Base-by-base conservation (phyloP, 2,888 invertebrate species). In the Drosophila monieri region DNA sequence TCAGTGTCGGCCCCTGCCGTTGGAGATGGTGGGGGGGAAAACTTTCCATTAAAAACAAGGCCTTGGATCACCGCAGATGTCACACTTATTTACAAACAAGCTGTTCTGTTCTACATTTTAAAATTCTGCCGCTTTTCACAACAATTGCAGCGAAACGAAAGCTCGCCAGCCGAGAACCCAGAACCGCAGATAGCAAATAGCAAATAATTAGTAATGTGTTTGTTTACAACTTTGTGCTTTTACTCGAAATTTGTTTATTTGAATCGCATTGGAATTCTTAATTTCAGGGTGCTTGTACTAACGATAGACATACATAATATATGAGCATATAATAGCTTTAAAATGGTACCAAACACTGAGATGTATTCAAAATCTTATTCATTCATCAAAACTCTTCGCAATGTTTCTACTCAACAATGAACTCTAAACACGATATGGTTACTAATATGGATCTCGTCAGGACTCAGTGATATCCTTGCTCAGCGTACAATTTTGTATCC, bases 41-140 rank as follows among this genome's bases (percentile, higher is more conserved):
- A 68, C 35, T 61, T 67, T 65, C 57, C 67, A 48, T 66, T 47
- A 14, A 65, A 56, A 66, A 51, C 62, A 64, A 62, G 64, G 64
- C 49, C 51, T 62, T 60, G 60, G 27, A 18, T 35, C 18, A 25
- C 32, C 49, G 8, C 41, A 15, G 39, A 32, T 59, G 66, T n/a
- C 43, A 23, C 48, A 46, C 18, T 23, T 67, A 67, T 66, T 52
- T 62, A 46, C 64, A 52, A 64, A 46, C 62, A 61, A 64, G 61
- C 52, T 18, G 44, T 62, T 62, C 30, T 62, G 30, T 12, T 10
- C 47, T 14, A 27, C 44, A 55, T 66, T 48, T 66, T 44, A 10
- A 25, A 44, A 55, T 54, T 25, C 14, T 9, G 41, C 23, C 9
- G 41, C 23, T 60, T 54, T 39, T 54, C 41, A 23, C 46, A 39